Conservation (phyloP, 1,140 invertebrate species). For the Nymphalis io region DNA sequence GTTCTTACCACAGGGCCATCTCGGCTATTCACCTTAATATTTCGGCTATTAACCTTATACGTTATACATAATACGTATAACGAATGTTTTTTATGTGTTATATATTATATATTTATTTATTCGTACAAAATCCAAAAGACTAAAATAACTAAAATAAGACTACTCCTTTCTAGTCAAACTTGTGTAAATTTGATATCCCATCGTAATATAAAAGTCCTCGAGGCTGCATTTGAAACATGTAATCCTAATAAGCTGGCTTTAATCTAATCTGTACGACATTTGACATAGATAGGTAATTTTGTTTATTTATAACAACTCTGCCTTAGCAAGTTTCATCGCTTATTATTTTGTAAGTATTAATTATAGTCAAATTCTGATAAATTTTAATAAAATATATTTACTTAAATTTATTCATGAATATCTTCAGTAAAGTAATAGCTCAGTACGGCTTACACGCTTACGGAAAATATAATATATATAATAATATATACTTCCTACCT, state of each 20-base stretch:
- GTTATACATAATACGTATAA: background rate
- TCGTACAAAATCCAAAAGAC: background rate
- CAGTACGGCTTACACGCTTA: background rate
- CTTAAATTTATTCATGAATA: background rate
- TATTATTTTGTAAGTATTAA: slow-evolving; percentile 7
- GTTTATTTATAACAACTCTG: slow-evolving; percentile 11
- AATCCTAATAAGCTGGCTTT: slow-evolving; percentile 36
- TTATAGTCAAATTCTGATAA: slow-evolving; percentile 21
- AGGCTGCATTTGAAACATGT: slow-evolving; percentile 30
- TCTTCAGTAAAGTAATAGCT: background rate
- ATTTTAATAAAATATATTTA: background rate
- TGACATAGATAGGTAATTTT: slow-evolving; percentile 29
- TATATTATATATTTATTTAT: background rate
- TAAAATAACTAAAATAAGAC: background rate
- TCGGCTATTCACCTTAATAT: too few species aligned
- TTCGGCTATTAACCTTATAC: too few species aligned
- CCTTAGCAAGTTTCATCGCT: slow-evolving; percentile 6
- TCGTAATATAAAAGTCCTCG: background rate
- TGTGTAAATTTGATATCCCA: background rate
- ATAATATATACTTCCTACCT: too few species aligned
- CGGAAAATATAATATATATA: background rate
- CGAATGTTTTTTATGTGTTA: too few species aligned
- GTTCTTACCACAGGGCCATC: too few species aligned
- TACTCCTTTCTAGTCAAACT: slow-evolving; percentile 11
- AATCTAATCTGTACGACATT: slow-evolving; percentile 28